Evolutionary conservation across 2,888 invertebrate species (phyloP), one percentile per base, ranked within the genome.

Genomic region (Drosophila nr. perissopoda): DNA sequence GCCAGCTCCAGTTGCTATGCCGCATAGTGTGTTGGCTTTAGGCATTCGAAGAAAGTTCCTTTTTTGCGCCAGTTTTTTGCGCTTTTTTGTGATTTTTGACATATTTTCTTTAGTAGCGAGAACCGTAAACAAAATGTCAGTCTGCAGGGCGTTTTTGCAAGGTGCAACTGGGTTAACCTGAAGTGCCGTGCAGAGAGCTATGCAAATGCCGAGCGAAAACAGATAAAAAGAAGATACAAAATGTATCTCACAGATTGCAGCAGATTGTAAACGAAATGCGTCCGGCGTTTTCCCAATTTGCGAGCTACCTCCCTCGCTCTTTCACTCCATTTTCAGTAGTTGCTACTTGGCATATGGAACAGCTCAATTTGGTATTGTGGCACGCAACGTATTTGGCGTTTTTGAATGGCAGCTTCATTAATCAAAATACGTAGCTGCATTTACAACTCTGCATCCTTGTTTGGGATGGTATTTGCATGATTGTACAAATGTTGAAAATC

Each of bases 341-440:
- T 21, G 8, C 42, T 27, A 2, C 25, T 45, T 56, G 69, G 66
- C 57, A 76, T 68, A 72, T 84, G 78, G 75, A 85, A 88, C 85
- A 86, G 89, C 71, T 88, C 89, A 85, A 90, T 90, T 88, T 80
- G 74, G 63, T 69, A 75, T 65, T 76, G 72, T 73, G 58, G 64
- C 69, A 67, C 66, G 61, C 53, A 69, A 66, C 62, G 51, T 60
- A 72, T 77, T 64, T 72, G 62, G 57, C 64, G 53, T 49, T 71
- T 76, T 57, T 90, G 87, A 90, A 87, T 87, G 90, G 76, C 87
- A 84, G 90, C 82, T 90, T 87, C 90, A 87, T 87, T 90, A 90
- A 90, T 87, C 78, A 65, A 76, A 70, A 82, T 70, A 77, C 71
- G 66, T 69, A 68, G 57, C 63, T 57, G 70, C 65, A 82, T 56